These are phyloP conservation scores for Nibea albiflora DNA, from an alignment of 2,113 vertebrate species.

Conservation along the genomic window DNA sequence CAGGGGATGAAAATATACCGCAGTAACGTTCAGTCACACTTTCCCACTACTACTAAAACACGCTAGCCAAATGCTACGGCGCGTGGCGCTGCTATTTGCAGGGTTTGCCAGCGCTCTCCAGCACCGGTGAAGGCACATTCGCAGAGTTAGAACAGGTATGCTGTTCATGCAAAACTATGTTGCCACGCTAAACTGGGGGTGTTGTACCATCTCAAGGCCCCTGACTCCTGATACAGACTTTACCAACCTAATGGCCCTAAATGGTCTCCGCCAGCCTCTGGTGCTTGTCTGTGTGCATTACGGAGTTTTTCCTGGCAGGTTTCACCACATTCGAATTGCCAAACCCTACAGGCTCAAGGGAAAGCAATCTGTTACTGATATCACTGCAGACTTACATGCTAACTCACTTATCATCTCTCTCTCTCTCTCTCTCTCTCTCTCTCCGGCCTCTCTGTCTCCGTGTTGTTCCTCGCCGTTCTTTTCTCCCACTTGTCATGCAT, in stretches of 20 bases:
- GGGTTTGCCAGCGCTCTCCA: too few relatives aligned
- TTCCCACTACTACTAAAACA: too few relatives aligned
- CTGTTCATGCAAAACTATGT: too few relatives aligned
- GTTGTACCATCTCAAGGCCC: background rate
- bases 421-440: too few relatives aligned
- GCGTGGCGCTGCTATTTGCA: too few relatives aligned
- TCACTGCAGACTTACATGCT: background rate
- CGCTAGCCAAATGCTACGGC: too few relatives aligned
- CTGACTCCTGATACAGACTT: background rate
- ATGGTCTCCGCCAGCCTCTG: background rate
- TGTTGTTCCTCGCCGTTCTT: background rate
- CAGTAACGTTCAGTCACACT: too few relatives aligned
- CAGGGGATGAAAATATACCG: too few relatives aligned
- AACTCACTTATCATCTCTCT: slow-evolving; percentile 2
- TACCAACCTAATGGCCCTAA: background rate
- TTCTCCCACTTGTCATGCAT: background rate
- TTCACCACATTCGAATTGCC: slow-evolving; percentile 11
- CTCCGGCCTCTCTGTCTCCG: background rate
- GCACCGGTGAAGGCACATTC: too few relatives aligned
- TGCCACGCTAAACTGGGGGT: background rate
- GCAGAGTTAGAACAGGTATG: too few relatives aligned
- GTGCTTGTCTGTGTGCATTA: slow-evolving; percentile 10
- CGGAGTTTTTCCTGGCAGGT: slow-evolving; percentile 4
- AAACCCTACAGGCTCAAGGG: slow-evolving; percentile 4
- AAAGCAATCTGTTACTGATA: slow-evolving; percentile 20